Base-by-base conservation (phyloP, 2,797 vertebrate genomes). In the Parambassis ranga region DNA sequence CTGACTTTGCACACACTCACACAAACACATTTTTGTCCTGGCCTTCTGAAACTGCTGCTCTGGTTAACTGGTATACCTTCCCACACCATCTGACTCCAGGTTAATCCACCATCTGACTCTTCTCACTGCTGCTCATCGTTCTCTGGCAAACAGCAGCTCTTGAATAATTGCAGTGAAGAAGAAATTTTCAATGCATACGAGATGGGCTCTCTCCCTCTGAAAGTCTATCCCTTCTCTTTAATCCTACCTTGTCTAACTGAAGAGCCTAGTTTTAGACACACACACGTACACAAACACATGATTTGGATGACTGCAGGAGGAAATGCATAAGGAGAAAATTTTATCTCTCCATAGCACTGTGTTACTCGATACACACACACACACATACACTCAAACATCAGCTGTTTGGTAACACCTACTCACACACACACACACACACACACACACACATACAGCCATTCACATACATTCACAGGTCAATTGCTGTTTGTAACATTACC, bases 141-240 rank as follows among this genome's bases (percentile, higher is more conserved):
- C 77, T 72, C 77, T 74, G 84, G 82, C 81, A 70, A 83, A 85
- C 86, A 88, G 83, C 85, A 59, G 87, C 82, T 88, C 81, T 75
- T 92, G 90, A 93, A 94, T 93, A 92, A 93, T 92, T 92, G 90
- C 88, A 92, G 91, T 53, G 88, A 84, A 88, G 69, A 78, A 71
- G 86, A 88, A 89, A 88, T 91, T 92, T 91, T 92, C 90, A 93
- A 92, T 93, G 92, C 90, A 92, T 93, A 92, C 83, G 37, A 92
- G 93, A 94, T 93, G 83, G 86, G 87, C 76, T 84, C 83, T 85
- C 53, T 58, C 81, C 42, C 66, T 64, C 72, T 82, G 87, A 88
- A 90, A 89, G 72, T 87, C 86, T 86, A 87, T 85, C 84, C 72
- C 58, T 73, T 83, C 77, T 76, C 60, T 79, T 80, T 90, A 90